phyloP scores from a whole-genome alignment of 2,113 vertebrate genomes.

The Pithys albifrons region DNA sequence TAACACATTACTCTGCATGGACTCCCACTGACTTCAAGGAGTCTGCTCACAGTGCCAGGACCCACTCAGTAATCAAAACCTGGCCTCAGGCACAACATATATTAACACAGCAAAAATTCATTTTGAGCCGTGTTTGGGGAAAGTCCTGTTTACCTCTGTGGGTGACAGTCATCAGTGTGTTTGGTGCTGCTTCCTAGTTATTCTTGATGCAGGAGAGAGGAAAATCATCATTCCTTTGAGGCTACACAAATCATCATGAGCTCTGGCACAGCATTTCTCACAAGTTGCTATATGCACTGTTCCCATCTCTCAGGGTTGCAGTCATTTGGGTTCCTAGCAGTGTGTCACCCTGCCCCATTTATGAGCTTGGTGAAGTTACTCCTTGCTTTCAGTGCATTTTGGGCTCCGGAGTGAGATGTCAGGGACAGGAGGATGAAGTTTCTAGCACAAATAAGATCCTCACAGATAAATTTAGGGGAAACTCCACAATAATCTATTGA shows the following conservation, averaged over 20 bases:
- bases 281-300: neutral
- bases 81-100: neutral
- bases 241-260: neutral
- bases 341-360: neutral
- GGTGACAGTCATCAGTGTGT: neutral
- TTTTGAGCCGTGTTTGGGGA: neutral
- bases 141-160: neutral
- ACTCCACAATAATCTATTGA: neutral
- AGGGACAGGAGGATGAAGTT: neutral
- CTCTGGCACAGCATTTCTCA: neutral
- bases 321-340: neutral
- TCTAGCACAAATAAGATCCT: neutral
- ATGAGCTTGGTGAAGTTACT: neutral
- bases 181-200: neutral
- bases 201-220: neutral
- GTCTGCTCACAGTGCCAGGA: neutral
- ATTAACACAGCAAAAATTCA: neutral
- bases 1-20: neutral
- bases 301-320: neutral
- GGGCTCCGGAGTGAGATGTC: neutral
- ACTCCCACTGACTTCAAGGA: neutral
- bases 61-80: neutral
- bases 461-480: neutral
- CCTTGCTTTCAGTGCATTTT: neutral
- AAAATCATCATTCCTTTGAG: neutral